Evolutionary conservation across 92 coral and sea anemone genomes (phyloP).

Genomic region (Virgularia gustaviana): DNA sequence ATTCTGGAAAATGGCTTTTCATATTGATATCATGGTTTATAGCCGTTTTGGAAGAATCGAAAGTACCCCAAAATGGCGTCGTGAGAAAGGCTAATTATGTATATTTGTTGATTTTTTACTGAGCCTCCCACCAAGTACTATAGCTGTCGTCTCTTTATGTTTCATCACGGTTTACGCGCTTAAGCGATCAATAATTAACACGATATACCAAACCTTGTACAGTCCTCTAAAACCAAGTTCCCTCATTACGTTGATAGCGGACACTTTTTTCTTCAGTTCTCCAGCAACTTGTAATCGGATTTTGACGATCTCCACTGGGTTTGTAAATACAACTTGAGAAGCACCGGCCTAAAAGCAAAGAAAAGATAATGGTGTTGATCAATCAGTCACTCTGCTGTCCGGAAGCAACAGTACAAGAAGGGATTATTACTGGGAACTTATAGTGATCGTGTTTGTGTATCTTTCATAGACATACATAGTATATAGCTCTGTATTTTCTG

Average conservation of each 20-base stretch:
- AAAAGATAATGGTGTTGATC: not conserved
- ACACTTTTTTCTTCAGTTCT: constrained; percentile 62
- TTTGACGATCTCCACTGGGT: constrained; percentile 95
- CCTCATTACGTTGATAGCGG: constrained; percentile 67
- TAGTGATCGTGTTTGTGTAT: too few relatives aligned
- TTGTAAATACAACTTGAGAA: constrained; percentile 92
- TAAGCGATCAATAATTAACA: not conserved
- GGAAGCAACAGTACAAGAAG: too few relatives aligned
- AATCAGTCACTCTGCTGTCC: not conserved
- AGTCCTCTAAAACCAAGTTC: constrained; percentile 86
- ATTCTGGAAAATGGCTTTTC: too few relatives aligned
- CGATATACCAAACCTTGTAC: constrained; percentile 72
- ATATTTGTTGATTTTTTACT: too few relatives aligned
- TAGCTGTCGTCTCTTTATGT: not conserved
- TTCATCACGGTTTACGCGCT: not conserved
- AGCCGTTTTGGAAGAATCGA: too few relatives aligned
- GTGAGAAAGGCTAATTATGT: too few relatives aligned
- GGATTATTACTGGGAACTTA: too few relatives aligned
- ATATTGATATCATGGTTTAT: too few relatives aligned
- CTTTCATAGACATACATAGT: too few relatives aligned
- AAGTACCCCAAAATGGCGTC: too few relatives aligned
- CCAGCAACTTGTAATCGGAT: constrained; percentile 97
- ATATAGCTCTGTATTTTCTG: too few relatives aligned
- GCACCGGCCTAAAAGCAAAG: constrained; percentile 77
- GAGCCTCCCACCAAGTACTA: too few relatives aligned